Evolutionary conservation across 2,113 vertebrate species (phyloP).

Genomic region (Willisornis vidua): DNA sequence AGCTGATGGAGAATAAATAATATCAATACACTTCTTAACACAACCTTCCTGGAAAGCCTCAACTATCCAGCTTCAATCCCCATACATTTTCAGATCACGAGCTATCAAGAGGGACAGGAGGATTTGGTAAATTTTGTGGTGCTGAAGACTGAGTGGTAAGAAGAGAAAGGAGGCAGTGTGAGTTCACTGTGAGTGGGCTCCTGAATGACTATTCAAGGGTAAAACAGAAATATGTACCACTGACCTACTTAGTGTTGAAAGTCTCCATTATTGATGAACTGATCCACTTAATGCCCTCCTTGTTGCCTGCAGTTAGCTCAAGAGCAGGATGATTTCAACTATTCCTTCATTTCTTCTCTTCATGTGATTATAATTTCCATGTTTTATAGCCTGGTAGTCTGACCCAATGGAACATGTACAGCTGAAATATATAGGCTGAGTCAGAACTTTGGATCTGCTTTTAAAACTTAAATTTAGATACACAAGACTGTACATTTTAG

Average conservation of each 20-base stretch:
- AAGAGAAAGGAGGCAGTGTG: background rate
- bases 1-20: background rate
- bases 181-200: background rate
- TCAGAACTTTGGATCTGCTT: background rate
- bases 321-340: background rate
- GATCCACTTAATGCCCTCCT: background rate
- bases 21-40: background rate
- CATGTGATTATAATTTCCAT: background rate
- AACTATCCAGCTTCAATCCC: background rate
- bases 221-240: background rate
- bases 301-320: background rate
- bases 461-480: background rate
- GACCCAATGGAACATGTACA: background rate
- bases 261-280: conserved; percentile 50
- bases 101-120: background rate
- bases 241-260: conserved; percentile 28
- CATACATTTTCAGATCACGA: background rate
- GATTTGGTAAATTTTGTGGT: background rate
- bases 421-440: background rate
- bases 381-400: background rate
- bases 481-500: background rate
- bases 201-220: background rate
- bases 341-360: background rate
- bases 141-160: background rate
- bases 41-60: background rate